Base-by-base conservation (phyloP, 2,797 vertebrate species). In the Galagoides demidoff region DNA sequence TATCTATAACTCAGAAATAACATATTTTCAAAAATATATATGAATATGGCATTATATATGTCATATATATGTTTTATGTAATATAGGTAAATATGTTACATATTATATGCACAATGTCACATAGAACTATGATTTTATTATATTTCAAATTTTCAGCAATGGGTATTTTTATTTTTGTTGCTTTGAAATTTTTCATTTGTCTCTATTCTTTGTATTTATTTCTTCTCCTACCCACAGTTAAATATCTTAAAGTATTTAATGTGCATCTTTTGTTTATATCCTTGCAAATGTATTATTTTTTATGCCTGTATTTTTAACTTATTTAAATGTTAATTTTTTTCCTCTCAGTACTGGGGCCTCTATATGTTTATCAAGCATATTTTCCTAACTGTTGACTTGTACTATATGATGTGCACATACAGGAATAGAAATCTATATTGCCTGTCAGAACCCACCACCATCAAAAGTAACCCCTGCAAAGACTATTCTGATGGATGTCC, bases 181-280 rank as follows among this genome's bases (percentile, higher is more conserved):
- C 55, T 89, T 76, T 85, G 1, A 0, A 74, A 55, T 17, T 73
- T 22, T 5, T 4, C 31, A 88, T 71, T 87, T 57, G 70, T 66
- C 17, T 66, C 64, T 31, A 66, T 61, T 90, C 22, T 29, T 81
- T 76, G 82, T 20, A 37, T 20, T 11, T 4, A 31, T 83, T 57
- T 91, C 57, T 82, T 25, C 63, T 52, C 25, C 43, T 68, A 31
- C 34, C 39, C 12, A 76, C 14, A 94, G 29, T n/a, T 39, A 85
- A 59, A 66, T 31, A 89, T 79, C 89, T 79, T 20, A 52, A 89
- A 74, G n/a, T 61, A 89, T 85, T 74, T 89, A 89, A 81, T 61
- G 25, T 39, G 17, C n/a, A 85, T 49, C 79, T 95, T 79, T 84
- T 85, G 20, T 74, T n/a, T 87, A n/a, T 77, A 22, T 37, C 49